Base-by-base conservation (phyloP, 1,140 invertebrate species). In the Macrobrachium nipponense region DNA sequence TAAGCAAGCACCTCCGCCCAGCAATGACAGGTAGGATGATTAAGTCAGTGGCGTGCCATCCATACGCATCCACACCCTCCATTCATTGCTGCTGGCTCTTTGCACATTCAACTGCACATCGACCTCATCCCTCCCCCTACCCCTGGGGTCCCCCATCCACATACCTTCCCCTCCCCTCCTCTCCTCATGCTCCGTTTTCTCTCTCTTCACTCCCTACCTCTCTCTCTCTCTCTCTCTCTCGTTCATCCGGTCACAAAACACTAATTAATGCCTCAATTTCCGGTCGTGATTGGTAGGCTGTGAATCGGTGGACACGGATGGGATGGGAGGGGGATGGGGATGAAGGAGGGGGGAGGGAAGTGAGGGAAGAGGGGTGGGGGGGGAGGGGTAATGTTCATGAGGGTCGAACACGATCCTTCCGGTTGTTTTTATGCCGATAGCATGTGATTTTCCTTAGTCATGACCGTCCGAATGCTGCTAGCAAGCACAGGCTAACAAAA, bases 231-330 rank as follows among this genome's bases (percentile, higher is more conserved):
- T 2, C 61, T 72, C 61, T 5, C 61, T 72, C 68, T 8, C 20
- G 14, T 20, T 15, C 15, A 58, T 43, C 75, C 75, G 43, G 75
- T 18, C 75, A 78, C 75, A 44, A 59, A 58, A 20, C 17, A 11
- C 58, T 73, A 73, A 73, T 73, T 73, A 73, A 73, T 73, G 58
- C 43, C 17, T 73, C 72, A 73, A 73, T 73, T 73, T 73, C 72
- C 72, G 43, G 72, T 27, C 72, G 72, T 73, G 72, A 73, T 73
- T 73, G 72, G 36, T 17, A 27, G 27, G 72, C 23, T 27, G 72
- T 27, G 60, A 44, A 27, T 18, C 27, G 10, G 44, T 17, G 20
- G 78, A 27, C 23, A 68, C 18, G 51, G 59, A 62, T 51, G 58
- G 58, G 80, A 58, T 18, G 64, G 61, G 18, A 64, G 44, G 43